Conservation (phyloP, 2,113 vertebrate genomes). For the Suricata suricatta region DNA sequence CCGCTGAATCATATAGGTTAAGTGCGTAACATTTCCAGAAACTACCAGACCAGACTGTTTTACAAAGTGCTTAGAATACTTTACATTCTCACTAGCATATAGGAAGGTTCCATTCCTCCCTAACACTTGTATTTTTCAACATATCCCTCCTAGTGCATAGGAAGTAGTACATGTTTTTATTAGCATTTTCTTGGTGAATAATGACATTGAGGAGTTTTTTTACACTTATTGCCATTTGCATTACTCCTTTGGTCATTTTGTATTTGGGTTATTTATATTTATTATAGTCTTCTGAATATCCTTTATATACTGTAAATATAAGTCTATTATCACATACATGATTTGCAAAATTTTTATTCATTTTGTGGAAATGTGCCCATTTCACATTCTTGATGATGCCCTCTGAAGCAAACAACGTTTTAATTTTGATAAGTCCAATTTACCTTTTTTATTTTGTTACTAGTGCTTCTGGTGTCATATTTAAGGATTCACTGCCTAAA, state of each 20-base stretch:
- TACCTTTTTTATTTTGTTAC: background rate
- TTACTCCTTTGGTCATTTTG: background rate
- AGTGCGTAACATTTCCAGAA: background rate
- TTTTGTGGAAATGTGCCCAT: background rate
- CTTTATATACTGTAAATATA: background rate
- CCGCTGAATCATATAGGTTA: background rate
- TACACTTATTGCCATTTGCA: background rate
- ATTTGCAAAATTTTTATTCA: background rate
- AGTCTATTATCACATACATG: background rate
- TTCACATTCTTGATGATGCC: background rate
- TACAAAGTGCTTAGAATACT: background rate
- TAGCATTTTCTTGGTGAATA: background rate
- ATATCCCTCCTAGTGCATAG: background rate
- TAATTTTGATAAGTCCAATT: background rate
- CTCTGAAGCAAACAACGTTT: background rate
- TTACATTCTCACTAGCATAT: background rate
- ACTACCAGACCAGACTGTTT: background rate
- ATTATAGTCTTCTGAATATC: background rate
- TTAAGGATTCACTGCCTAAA: background rate
- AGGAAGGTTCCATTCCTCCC: background rate
- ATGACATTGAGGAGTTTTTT: background rate
- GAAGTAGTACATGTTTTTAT: background rate
- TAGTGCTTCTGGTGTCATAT: background rate
- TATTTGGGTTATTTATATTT: background rate
- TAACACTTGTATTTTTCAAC: background rate